Conservation (phyloP, 1,140 invertebrate species). For the Pogonomyrmex barbatus region DNA sequence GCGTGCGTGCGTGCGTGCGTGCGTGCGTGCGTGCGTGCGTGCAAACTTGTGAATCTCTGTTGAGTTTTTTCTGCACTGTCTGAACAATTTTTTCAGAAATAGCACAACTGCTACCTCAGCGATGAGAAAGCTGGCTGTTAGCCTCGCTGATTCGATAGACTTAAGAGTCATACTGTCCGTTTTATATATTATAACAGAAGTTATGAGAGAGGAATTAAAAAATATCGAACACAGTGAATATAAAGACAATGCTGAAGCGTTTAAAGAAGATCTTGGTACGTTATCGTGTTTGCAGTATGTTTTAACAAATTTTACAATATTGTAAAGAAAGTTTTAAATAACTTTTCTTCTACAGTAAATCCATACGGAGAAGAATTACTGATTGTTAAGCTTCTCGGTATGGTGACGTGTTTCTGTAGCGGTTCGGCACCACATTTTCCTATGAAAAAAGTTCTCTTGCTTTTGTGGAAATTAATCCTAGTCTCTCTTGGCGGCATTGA, state of each 20-base stretch:
- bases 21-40: too few species aligned
- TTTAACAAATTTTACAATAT: slow-evolving; percentile 38
- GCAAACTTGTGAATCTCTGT: not conserved
- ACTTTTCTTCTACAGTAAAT: slow-evolving; percentile 78
- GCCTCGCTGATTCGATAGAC: slow-evolving; percentile 96
- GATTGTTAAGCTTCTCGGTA: slow-evolving; percentile 95
- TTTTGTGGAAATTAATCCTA: slow-evolving; percentile 98
- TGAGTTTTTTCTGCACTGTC: not conserved
- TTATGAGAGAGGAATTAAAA: slow-evolving; percentile 91
- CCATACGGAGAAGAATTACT: slow-evolving; percentile 92
- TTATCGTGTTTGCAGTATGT: not conserved
- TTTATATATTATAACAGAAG: slow-evolving; percentile 97
- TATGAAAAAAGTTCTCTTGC: slow-evolving; percentile 98
- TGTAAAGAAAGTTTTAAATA: slow-evolving; percentile 7
- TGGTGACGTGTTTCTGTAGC: slow-evolving; percentile 98
- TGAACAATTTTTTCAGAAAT: slow-evolving; percentile 87
- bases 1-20: too few species aligned
- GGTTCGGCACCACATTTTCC: slow-evolving; percentile 98
- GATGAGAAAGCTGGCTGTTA: slow-evolving; percentile 95
- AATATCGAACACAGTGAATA: slow-evolving; percentile 89
- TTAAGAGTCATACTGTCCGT: slow-evolving; percentile 96
- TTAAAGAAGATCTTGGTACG: slow-evolving; percentile 93
- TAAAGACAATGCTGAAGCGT: slow-evolving; percentile 90
- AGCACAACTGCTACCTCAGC: slow-evolving; percentile 91
- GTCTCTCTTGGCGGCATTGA: slow-evolving; percentile 96